A percentile compares a stretch with the other conserved stretches of the same genome.
Evolutionary conservation across 2,888 invertebrate species (phyloP).

Genomic region (Himalopsyche japonica): DNA sequence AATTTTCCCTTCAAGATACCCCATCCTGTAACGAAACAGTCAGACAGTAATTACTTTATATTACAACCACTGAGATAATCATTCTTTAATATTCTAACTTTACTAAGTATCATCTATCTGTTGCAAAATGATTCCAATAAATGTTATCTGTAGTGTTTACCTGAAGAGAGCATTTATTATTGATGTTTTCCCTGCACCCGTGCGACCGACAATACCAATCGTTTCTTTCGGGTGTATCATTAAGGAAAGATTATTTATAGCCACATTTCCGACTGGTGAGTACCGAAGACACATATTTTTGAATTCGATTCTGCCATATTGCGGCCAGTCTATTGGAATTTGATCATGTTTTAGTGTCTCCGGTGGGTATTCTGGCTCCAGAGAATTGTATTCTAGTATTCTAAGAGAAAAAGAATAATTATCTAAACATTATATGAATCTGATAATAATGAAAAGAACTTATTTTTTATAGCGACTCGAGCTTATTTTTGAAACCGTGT

Average conservation of each 20-base stretch:
- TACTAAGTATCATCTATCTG: background rate
- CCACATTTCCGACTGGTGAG: conserved; percentile 54
- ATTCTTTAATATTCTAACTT: conserved; percentile 54
- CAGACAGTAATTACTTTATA: background rate
- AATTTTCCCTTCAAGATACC: conserved; percentile 67
- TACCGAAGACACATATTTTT: conserved; percentile 61
- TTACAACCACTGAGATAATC: conserved; percentile 59
- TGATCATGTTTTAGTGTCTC: conserved; percentile 47
- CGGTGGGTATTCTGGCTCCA: conserved; percentile 60
- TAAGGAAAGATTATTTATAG: conserved; percentile 60
- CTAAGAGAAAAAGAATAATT: conserved; percentile 46
- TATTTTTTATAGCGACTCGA: no score
- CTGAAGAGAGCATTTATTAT: conserved; percentile 70
- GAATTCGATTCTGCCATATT: conserved; percentile 57
- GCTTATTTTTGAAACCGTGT: no score
- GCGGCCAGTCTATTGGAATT: conserved; percentile 59
- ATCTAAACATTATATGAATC: background rate
- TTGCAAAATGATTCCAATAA: background rate
- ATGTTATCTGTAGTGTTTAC: conserved; percentile 8
- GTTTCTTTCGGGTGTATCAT: conserved; percentile 59
- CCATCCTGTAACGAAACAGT: conserved; percentile 56
- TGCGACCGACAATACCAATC: conserved; percentile 70
- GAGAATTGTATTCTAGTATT: conserved; percentile 67
- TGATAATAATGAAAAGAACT: no score
- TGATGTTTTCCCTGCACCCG: conserved; percentile 72